These are phyloP conservation scores for Macrostomum lignano DNA, from an alignment of 1,140 invertebrate genomes.

Conservation along the genomic window DNA sequence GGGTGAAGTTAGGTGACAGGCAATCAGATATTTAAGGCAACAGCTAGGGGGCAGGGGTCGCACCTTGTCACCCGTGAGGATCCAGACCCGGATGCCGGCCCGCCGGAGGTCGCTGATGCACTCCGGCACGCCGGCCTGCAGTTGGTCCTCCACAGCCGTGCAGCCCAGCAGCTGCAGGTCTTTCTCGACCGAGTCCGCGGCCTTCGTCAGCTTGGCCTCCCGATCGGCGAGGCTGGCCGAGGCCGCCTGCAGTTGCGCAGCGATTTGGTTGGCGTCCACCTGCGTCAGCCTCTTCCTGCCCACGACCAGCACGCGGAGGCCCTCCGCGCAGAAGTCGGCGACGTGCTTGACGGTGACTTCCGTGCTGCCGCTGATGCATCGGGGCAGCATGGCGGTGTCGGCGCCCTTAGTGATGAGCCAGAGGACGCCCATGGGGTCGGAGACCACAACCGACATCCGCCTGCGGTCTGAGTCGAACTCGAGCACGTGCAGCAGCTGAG, in stretches of 20 bases:
- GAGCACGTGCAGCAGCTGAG: conserved; percentile 17
- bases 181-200: conserved; percentile 33
- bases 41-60: too few relatives aligned
- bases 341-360: not conserved
- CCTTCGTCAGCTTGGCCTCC: conserved; percentile 17
- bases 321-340: conserved; percentile 11
- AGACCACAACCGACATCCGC: conserved; percentile 35
- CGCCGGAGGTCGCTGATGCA: conserved; percentile 39
- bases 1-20: too few relatives aligned
- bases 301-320: conserved; percentile 34
- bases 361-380: not conserved
- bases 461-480: conserved; percentile 35
- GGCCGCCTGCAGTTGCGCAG: conserved; percentile 20
- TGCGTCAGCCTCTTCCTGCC: conserved; percentile 23
- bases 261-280: conserved; percentile 18
- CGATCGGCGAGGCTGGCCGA: conserved; percentile 28
- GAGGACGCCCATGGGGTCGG: too few relatives aligned
- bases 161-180: conserved; percentile 42
- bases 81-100: conserved; percentile 46
- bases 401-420: conserved; percentile 41
- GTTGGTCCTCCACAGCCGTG: conserved; percentile 50
- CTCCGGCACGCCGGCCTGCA: conserved; percentile 48
- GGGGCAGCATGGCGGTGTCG: conserved; percentile 38
- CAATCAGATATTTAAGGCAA: too few relatives aligned
- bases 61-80: too few relatives aligned